Percentiles rank a stretch among this genome's conserved stretches.
phyloP scores from a whole-genome alignment of 53 echinoderm and acorn worm species.

The Crossaster papposus region DNA sequence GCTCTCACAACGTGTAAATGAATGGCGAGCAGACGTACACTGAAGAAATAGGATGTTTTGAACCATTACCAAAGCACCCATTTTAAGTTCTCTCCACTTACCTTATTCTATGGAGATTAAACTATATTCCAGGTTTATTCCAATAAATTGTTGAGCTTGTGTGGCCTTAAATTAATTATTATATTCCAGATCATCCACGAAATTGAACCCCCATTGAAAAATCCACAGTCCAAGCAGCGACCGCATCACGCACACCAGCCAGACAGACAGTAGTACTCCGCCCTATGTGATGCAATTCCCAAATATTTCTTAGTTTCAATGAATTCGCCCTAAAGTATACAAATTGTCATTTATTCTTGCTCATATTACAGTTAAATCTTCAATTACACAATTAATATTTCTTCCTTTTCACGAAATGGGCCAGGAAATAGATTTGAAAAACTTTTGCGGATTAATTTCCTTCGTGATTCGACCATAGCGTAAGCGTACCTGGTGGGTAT shows the following conservation, averaged over 20 bases:
- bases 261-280: conserved; percentile 57
- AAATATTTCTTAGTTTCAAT: background rate
- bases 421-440: conserved; percentile 15
- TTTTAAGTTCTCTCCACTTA: conserved; percentile 23
- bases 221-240: conserved; percentile 63
- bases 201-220: conserved; percentile 56
- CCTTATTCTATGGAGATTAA: conserved; percentile 42
- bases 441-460: conserved; percentile 48
- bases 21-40: conserved; percentile 20
- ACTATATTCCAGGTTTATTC: conserved; percentile 52
- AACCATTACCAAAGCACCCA: background rate
- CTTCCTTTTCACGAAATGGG: background rate
- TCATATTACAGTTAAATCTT: background rate
- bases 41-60: conserved; percentile 16
- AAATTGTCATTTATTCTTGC: background rate
- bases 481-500: conserved; percentile 53
- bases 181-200: conserved; percentile 50
- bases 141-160: conserved; percentile 54
- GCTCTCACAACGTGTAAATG: conserved; percentile 11
- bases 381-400: background rate
- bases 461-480: conserved; percentile 42
- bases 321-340: background rate
- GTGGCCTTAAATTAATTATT: conserved; percentile 50
- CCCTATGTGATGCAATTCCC: conserved; percentile 26
- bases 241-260: conserved; percentile 48